Evolutionary conservation across 2,888 invertebrate species (phyloP).

Genomic region (Cataglyphis altisquamis): DNA sequence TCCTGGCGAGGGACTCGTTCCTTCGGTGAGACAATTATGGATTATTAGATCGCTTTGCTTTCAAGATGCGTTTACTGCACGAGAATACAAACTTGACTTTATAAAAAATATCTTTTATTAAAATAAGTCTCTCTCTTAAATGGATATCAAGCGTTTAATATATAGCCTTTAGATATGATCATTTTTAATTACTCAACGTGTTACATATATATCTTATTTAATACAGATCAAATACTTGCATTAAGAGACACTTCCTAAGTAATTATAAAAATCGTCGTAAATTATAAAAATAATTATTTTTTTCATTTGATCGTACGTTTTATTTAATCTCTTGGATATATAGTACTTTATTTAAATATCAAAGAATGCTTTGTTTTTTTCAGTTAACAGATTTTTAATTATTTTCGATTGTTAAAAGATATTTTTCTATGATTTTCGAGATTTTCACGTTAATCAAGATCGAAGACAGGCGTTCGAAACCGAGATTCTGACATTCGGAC

Average conservation of each 20-base stretch:
- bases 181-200: background rate
- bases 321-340: background rate
- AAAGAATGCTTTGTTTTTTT: too few species aligned
- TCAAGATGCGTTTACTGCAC: background rate
- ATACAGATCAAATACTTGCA: background rate
- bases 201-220: background rate
- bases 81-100: background rate
- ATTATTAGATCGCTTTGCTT: background rate
- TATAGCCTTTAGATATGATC: background rate
- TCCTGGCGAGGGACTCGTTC: constrained; percentile 15
- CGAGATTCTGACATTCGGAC: constrained; percentile 23
- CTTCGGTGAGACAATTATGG: constrained; percentile 17
- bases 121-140: background rate
- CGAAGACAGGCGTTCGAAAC: background rate
- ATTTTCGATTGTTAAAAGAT: background rate
- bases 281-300: constrained; percentile 2
- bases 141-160: background rate
- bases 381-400: background rate
- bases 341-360: background rate
- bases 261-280: background rate
- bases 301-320: background rate
- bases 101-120: background rate
- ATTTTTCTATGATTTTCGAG: background rate
- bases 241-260: constrained; percentile 1
- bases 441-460: background rate